phyloP scores from a whole-genome alignment of 2,888 invertebrate species.

The Entomobrya proxima region DNA sequence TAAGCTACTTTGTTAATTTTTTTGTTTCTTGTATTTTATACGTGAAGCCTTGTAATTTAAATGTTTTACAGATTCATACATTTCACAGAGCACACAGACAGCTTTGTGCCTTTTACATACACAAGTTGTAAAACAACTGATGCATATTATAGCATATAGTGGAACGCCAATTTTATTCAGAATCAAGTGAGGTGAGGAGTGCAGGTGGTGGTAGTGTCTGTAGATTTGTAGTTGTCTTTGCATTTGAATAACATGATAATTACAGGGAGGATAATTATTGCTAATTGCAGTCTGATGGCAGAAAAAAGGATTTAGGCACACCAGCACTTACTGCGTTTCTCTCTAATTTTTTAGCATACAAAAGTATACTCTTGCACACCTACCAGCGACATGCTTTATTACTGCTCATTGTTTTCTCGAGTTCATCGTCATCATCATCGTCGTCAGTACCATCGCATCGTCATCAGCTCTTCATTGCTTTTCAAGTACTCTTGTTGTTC shows the following conservation, averaged over 20 bases:
- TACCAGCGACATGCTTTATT: slow-evolving; percentile 31
- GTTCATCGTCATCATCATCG: slow-evolving; percentile 4
- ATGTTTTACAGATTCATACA: neutral
- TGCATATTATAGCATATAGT: slow-evolving; percentile 3
- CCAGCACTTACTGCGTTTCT: neutral
- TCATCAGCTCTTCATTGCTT: slow-evolving; percentile 1
- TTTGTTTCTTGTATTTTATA: slow-evolving; percentile 14
- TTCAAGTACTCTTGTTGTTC: slow-evolving; percentile 6
- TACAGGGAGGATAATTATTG: slow-evolving; percentile 67
- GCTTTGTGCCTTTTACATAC: neutral
- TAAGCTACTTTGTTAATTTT: slow-evolving; percentile 32
- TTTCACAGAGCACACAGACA: neutral
- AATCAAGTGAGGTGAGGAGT: slow-evolving; percentile 51
- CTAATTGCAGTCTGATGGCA: slow-evolving; percentile 62
- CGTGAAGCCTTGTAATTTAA: slow-evolving; percentile 14
- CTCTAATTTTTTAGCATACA: neutral
- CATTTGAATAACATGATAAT: slow-evolving; percentile 68
- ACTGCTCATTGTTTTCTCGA: slow-evolving; percentile 44
- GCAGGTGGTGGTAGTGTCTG: slow-evolving; percentile 55
- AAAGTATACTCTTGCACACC: slow-evolving; percentile 13
- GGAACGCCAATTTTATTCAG: neutral
- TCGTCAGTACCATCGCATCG: neutral
- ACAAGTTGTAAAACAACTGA: slow-evolving; percentile 7
- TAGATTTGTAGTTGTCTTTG: slow-evolving; percentile 64
- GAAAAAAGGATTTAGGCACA: slow-evolving; percentile 37